These are phyloP conservation scores for Oreochromis mossambicus DNA, from an alignment of 2,797 vertebrate species.

Conservation along the genomic window DNA sequence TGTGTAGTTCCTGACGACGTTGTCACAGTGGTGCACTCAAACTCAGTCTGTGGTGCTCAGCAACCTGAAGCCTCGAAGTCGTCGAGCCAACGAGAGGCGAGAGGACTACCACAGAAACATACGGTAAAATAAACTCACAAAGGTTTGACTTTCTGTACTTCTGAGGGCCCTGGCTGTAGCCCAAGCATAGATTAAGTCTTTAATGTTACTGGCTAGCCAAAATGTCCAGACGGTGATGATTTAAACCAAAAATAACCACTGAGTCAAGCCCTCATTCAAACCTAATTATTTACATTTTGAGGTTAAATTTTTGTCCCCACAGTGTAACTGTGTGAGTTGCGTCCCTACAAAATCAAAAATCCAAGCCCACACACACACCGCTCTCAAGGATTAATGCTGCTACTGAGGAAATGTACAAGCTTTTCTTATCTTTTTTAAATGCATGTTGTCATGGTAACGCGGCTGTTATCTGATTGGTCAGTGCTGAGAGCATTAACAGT, in stretches of 20 bases:
- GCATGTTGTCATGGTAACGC: not conserved
- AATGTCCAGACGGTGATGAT: not conserved
- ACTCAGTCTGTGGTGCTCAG: conserved; percentile 85
- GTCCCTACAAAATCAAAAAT: not conserved
- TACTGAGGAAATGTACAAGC: not conserved
- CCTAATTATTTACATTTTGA: not conserved
- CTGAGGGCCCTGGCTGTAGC: not conserved
- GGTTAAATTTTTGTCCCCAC: not conserved
- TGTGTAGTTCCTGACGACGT: conserved; percentile 83
- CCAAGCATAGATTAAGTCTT: not conserved
- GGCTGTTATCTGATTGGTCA: not conserved
- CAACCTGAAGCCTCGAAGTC: conserved; percentile 85
- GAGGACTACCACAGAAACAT: conserved; percentile 87
- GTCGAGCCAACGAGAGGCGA: conserved; percentile 82
- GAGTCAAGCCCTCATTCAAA: not conserved
- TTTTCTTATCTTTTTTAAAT: not conserved
- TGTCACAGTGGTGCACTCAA: conserved; percentile 93
- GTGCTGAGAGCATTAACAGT: too few relatives aligned
- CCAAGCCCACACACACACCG: conserved; percentile 34
- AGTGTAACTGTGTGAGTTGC: not conserved
- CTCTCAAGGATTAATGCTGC: not conserved
- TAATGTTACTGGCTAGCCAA: not conserved
- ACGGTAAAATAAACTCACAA: conserved; percentile 69
- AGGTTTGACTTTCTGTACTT: not conserved
- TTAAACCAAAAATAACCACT: not conserved